These are phyloP conservation scores for Belonocnema kinseyi DNA, from an alignment of 1,140 invertebrate genomes.

Conservation along the genomic window DNA sequence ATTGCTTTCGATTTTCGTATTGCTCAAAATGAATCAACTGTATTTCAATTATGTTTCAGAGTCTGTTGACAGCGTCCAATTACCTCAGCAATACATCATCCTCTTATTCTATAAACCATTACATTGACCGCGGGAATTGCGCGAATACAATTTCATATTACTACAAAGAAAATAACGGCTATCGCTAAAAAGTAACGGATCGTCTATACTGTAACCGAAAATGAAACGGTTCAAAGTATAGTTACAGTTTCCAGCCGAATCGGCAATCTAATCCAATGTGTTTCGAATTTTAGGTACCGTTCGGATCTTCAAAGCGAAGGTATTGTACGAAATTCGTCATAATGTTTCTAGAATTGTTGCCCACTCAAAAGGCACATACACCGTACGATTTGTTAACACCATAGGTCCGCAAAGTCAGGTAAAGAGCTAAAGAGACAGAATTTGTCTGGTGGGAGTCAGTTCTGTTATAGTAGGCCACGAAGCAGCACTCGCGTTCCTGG, in stretches of 20 bases:
- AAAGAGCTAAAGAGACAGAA: conserved; percentile 56
- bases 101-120: background rate
- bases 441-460: conserved; percentile 70
- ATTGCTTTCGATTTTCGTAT: too few species aligned
- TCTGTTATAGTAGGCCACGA: conserved; percentile 77
- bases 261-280: background rate
- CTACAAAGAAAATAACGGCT: background rate
- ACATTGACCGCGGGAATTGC: background rate
- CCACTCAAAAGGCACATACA: conserved; percentile 43
- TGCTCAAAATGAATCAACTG: too few species aligned
- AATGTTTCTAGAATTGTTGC: conserved; percentile 29
- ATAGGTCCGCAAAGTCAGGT: conserved; percentile 55
- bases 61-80: too few species aligned
- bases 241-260: background rate
- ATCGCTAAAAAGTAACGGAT: conserved; percentile 10
- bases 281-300: background rate
- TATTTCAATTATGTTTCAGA: too few species aligned
- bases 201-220: background rate
- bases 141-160: background rate
- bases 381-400: conserved; percentile 61
- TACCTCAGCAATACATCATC: background rate
- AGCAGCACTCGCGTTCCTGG: conserved; percentile 62
- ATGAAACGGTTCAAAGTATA: background rate
- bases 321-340: background rate
- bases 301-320: background rate